Conservation (phyloP, 2,113 vertebrate species). For the Pitta sordida region DNA sequence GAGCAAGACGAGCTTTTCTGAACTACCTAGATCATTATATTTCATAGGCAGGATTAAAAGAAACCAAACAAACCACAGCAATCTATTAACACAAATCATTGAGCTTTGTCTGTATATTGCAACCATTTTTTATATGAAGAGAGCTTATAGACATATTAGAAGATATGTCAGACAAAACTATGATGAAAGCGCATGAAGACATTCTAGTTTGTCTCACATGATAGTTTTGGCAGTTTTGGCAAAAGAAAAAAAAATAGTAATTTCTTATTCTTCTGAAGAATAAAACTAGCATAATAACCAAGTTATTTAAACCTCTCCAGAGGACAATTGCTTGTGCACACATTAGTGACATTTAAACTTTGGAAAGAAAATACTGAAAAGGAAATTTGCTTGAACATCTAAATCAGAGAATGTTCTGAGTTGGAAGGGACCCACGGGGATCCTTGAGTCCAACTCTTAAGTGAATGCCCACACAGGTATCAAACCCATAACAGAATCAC, state of each 20-base stretch:
- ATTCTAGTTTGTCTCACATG: not conserved
- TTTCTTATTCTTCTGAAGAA: not conserved
- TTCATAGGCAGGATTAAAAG: not conserved
- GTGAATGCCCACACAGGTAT: no score
- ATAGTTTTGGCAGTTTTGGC: not conserved
- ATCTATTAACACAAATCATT: not conserved
- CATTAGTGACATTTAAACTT: not conserved
- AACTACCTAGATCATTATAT: not conserved
- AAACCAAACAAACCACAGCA: not conserved
- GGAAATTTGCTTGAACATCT: not conserved
- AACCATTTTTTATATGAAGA: not conserved
- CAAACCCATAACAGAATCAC: no score
- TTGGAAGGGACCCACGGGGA: no score
- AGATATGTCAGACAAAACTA: not conserved
- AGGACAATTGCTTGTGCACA: not conserved
- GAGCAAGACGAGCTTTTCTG: not conserved
- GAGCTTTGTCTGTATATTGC: not conserved
- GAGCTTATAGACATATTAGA: not conserved
- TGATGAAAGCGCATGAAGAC: not conserved
- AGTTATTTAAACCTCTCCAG: not conserved
- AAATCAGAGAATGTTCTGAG: no score
- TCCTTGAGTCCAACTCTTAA: no score
- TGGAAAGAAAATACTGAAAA: not conserved
- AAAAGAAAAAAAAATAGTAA: not conserved
- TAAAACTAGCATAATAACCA: not conserved